Evolutionary conservation across 2,888 invertebrate genomes (phyloP), one percentile per base, ranked within the genome.

Genomic region (Myathropa florea): DNA sequence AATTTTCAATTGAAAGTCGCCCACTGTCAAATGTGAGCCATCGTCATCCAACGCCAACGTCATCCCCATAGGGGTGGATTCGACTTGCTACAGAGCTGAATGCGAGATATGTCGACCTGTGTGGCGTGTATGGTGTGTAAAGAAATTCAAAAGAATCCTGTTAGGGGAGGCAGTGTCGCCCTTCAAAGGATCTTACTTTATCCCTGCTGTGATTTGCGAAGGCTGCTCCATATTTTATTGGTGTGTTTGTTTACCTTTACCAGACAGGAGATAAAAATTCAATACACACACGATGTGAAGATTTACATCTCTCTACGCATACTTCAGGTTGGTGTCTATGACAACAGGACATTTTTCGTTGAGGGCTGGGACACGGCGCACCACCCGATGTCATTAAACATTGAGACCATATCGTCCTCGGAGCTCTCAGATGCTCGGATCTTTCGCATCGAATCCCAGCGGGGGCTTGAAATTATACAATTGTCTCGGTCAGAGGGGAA

Each of bases 1-100:
- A 72, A 73, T 73, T 80, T 80, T 80, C 79, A 80, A 72, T 80
- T 80, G 79, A 80, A 72, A 67, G 60, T 65, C 72, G 28, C 72
- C 79, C 72, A 80, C 67, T 80, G 72, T 67, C 65, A 65, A 72
- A 67, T 72, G 65, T 67, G 53, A 72, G 14, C 65, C 46, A 60
- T 26, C 33, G 65, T 36, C 55, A 61, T 73, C 46, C 23, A 65
- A 26, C 65, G 28, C 6, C 76, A 33, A 12, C 57, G n/a, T 28
- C 28, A 46, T 12, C 12, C 18, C 55, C 63, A 4, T 23, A 14
- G 14, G 68, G 28, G 23, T 39, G 24, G 24, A 57, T 24, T 57
- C 57, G 14, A 14, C 24, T 24, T 23, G 24, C 24, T 24, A 57
- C 57, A 24, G 55, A 23, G 24, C 14, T 57, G 57, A 24, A 57